A percentile compares a stretch with the other conserved stretches of the same genome.
phyloP scores from a whole-genome alignment of 2,113 vertebrate genomes.

The Marmota monax region DNA sequence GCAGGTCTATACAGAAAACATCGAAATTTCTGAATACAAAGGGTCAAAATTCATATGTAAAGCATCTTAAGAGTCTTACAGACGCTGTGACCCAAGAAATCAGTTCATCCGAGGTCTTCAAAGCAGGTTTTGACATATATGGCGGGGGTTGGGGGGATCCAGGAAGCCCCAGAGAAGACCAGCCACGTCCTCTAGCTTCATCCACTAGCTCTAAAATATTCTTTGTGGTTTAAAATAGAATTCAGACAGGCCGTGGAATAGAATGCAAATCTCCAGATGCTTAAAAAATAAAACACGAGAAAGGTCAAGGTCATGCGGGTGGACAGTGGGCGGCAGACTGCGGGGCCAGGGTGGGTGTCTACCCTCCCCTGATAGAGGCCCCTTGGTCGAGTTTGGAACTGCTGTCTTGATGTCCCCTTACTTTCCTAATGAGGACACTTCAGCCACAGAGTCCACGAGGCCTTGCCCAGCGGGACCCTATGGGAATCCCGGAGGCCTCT shows the following conservation, averaged over 20 bases:
- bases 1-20: neutral
- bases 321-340: fast-evolving
- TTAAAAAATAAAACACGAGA: neutral
- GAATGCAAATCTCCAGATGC: neutral
- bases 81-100: neutral
- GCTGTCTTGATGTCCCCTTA: fast-evolving
- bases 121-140: neutral
- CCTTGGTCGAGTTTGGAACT: neutral
- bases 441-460: neutral
- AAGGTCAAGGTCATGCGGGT: neutral
- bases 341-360: fast-evolving
- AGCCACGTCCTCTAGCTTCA: neutral
- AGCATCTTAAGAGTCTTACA: neutral
- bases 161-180: neutral
- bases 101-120: neutral
- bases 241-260: neutral
- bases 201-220: neutral
- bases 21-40: neutral
- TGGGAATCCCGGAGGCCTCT: fast-evolving
- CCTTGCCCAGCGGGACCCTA: neutral
- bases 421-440: neutral
- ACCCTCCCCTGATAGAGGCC: fast-evolving
- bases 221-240: conserved; percentile 23
- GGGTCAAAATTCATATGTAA: neutral
- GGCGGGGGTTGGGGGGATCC: neutral